A percentile compares a stretch with the other conserved stretches of the same genome.
Evolutionary conservation across 2,797 vertebrate genomes (phyloP).

Genomic region (Molossus molossus): DNA sequence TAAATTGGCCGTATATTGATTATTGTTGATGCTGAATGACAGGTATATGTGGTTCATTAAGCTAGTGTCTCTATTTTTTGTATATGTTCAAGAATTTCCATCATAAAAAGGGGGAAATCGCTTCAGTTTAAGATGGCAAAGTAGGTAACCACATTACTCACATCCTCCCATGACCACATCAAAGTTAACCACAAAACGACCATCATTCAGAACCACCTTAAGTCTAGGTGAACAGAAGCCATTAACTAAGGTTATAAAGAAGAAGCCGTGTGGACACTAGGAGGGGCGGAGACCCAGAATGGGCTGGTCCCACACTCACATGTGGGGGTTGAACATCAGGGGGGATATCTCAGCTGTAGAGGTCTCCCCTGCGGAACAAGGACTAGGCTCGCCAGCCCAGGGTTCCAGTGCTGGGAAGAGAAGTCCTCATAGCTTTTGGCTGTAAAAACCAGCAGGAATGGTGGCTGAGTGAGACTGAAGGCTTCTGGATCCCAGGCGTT

Average conservation of each 20-base stretch:
- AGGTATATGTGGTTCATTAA: background rate
- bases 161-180: background rate
- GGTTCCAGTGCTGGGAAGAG: background rate
- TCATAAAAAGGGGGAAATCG: background rate
- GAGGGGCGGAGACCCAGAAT: background rate
- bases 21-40: background rate
- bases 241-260: background rate
- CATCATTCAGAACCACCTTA: background rate
- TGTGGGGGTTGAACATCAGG: too few relatives aligned
- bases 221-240: background rate
- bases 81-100: background rate
- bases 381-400: background rate
- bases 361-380: background rate
- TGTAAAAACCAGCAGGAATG: background rate
- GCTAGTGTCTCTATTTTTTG: background rate
- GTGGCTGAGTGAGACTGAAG: background rate
- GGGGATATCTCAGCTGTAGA: background rate
- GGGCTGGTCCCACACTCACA: background rate
- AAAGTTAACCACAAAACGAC: background rate
- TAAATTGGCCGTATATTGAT: background rate
- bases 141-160: background rate
- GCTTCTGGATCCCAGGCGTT: background rate
- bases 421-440: background rate
- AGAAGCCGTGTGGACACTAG: background rate
- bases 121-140: background rate